Percentiles rank a stretch among this genome's conserved stretches.
Evolutionary conservation across 2,888 invertebrate species (phyloP).

Genomic region (Artemia sinica): DNA sequence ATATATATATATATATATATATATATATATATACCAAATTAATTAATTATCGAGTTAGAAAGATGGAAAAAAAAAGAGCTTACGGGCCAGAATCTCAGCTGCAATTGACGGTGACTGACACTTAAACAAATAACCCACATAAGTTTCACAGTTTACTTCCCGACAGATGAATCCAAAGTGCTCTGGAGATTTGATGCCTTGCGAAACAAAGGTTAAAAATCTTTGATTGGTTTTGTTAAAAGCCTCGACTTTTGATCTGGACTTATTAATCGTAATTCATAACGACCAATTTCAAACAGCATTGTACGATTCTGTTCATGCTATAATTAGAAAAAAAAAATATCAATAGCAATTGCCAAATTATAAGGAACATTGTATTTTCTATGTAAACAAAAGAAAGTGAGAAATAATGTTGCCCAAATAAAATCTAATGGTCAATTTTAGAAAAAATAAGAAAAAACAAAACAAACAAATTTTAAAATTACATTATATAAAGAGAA

Average conservation of each 20-base stretch:
- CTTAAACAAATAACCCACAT: slow-evolving; percentile 71
- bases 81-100: slow-evolving; percentile 54
- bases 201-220: slow-evolving; percentile 69
- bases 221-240: slow-evolving; percentile 67
- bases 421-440: neutral
- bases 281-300: slow-evolving; percentile 71
- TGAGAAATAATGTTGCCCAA: neutral
- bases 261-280: slow-evolving; percentile 73
- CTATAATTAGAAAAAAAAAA: neutral
- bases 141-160: slow-evolving; percentile 47
- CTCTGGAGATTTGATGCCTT: slow-evolving; percentile 60
- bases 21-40: slow-evolving; percentile 14
- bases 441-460: neutral
- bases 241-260: slow-evolving; percentile 79
- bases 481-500: slow-evolving; percentile 21
- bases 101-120: slow-evolving; percentile 71
- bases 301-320: slow-evolving; percentile 76
- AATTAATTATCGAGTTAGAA: neutral
- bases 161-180: slow-evolving; percentile 86
- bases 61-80: slow-evolving; percentile 15
- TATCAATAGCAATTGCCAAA: neutral
- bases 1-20: slow-evolving; percentile 16
- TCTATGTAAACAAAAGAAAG: slow-evolving; percentile 17
- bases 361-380: slow-evolving; percentile 21
- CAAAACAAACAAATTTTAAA: neutral